Percentiles rank a stretch among this genome's conserved stretches.
These are phyloP conservation scores for Eristalis arbustorum DNA, from an alignment of 2,888 invertebrate genomes.

Conservation along the genomic window DNA sequence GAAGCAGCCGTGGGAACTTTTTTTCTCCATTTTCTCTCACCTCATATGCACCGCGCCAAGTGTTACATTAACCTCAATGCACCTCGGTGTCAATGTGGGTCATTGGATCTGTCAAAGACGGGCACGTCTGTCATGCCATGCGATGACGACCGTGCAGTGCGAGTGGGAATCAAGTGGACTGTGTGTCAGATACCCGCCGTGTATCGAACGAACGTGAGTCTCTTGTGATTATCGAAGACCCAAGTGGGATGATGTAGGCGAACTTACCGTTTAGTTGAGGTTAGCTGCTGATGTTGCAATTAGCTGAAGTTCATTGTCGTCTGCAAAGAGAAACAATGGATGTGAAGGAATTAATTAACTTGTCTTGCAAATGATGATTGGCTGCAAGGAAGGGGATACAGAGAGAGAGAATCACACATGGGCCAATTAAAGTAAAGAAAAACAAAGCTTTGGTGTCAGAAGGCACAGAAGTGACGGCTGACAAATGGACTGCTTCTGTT, in stretches of 20 bases:
- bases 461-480: background rate
- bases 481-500: background rate
- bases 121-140: slow-evolving; percentile 44
- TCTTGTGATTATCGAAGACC: background rate
- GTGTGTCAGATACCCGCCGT: background rate
- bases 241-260: slow-evolving; percentile 7
- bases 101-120: slow-evolving; percentile 60
- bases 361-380: background rate
- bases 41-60: slow-evolving; percentile 4
- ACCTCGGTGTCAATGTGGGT: slow-evolving; percentile 59
- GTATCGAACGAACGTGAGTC: background rate
- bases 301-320: slow-evolving; percentile 46
- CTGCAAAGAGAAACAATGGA: slow-evolving; percentile 39
- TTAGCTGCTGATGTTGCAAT: slow-evolving; percentile 20
- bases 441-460: background rate
- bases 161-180: background rate
- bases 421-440: background rate
- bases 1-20: slow-evolving; percentile 25
- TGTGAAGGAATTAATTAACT: background rate
- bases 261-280: slow-evolving; percentile 58
- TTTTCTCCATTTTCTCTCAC: background rate
- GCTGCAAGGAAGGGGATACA: background rate
- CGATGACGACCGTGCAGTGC: slow-evolving; percentile 15
- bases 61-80: slow-evolving; percentile 63
- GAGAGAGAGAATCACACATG: background rate